These are phyloP conservation scores for Platysternon megacephalum DNA, from an alignment of 2,113 vertebrate species.

Conservation along the genomic window DNA sequence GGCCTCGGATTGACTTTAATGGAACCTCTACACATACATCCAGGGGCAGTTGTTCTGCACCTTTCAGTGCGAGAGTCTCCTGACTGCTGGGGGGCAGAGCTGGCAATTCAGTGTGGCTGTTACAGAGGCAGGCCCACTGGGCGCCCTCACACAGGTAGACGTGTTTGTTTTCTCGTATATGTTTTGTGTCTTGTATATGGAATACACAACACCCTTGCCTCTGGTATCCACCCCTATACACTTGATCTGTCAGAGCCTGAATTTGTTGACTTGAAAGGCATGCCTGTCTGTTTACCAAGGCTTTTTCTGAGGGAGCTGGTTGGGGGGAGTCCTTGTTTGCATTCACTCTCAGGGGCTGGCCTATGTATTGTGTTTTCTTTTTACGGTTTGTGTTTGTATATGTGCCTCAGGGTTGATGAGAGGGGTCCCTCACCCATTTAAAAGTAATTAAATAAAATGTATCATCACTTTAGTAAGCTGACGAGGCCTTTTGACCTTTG, in stretches of 20 bases:
- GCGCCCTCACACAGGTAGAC: background rate
- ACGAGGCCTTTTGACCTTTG: constrained; percentile 35
- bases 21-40: background rate
- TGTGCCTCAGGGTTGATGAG: background rate
- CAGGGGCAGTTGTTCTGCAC: background rate
- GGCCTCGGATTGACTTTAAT: background rate
- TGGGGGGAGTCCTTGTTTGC: background rate
- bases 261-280: background rate
- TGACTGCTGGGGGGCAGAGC: background rate
- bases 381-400: background rate
- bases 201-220: background rate
- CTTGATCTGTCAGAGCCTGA: background rate
- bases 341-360: background rate
- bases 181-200: background rate
- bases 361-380: constrained; percentile 6
- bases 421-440: background rate
- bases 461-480: constrained; percentile 10
- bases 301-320: background rate
- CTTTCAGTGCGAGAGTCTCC: background rate
- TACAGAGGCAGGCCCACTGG: background rate
- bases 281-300: background rate
- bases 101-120: background rate
- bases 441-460: constrained; percentile 39
- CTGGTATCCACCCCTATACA: background rate
- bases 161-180: background rate